Percentiles rank a stretch among this genome's conserved stretches.
phyloP scores from a whole-genome alignment of 2,797 vertebrate species.

The Graptemys geographica region DNA sequence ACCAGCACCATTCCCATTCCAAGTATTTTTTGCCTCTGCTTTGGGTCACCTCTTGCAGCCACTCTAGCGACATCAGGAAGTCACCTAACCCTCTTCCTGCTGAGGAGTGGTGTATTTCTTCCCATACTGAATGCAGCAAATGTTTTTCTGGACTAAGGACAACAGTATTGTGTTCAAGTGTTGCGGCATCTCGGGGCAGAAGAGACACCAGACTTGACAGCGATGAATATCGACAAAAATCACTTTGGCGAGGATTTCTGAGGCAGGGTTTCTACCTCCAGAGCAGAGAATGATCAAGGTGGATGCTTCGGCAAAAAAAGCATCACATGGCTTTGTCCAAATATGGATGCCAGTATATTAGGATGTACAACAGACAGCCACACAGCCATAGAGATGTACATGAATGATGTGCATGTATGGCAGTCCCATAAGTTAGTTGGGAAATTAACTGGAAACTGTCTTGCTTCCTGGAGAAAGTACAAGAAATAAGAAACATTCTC shows the following conservation, averaged over 20 bases:
- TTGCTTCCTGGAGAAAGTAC: neutral
- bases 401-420: too few species aligned
- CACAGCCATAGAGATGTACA: neutral
- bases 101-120: neutral
- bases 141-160: neutral
- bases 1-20: neutral
- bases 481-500: neutral
- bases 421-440: neutral
- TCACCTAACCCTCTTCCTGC: neutral
- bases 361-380: rapidly evolving
- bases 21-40: neutral
- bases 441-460: neutral
- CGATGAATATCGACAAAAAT: rapidly evolving
- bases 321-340: neutral
- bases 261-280: neutral
- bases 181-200: neutral
- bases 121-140: neutral
- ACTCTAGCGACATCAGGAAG: neutral
- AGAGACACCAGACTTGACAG: rapidly evolving
- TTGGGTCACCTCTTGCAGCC: neutral
- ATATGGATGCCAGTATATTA: neutral
- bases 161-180: neutral
- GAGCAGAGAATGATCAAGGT: neutral
- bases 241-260: neutral
- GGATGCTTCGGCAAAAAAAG: neutral